Evolutionary conservation across 2,113 vertebrate genomes (phyloP).

Genomic region (Chrysochloris asiatica): DNA sequence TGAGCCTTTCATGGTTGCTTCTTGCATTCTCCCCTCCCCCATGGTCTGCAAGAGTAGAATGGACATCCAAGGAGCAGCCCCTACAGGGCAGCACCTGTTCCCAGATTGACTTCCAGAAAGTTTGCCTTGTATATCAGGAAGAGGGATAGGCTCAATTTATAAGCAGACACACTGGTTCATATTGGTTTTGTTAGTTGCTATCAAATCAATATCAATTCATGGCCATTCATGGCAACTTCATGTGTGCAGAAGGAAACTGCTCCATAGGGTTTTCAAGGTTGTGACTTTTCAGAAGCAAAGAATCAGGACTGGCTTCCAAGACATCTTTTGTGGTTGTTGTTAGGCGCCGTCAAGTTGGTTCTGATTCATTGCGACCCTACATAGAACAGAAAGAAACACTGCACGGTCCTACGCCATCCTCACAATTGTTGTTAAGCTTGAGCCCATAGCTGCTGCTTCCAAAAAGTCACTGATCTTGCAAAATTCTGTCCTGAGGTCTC

Average conservation of each 20-base stretch:
- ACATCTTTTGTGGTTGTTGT: background rate
- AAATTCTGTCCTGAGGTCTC: too few species aligned
- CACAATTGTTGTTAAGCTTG: background rate
- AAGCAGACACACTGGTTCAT: background rate
- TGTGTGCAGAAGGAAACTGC: background rate
- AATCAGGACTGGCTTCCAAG: background rate
- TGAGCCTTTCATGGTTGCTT: background rate
- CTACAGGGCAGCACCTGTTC: background rate
- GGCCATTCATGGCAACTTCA: background rate
- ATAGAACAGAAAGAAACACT: background rate
- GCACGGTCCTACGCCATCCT: too few species aligned
- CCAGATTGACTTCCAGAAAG: background rate
- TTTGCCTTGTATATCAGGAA: background rate
- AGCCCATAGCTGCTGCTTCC: too few species aligned
- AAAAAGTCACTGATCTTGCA: too few species aligned
- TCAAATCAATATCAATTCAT: background rate
- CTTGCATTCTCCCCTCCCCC: background rate
- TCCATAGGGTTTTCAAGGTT: background rate
- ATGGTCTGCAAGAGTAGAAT: background rate
- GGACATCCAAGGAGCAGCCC: background rate
- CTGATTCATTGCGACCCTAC: background rate
- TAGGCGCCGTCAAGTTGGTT: background rate
- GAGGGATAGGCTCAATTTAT: background rate
- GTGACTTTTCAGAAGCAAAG: background rate
- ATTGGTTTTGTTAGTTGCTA: background rate